Evolutionary conservation across 2,113 vertebrate genomes (phyloP).

Genomic region (Isichthys henryi): DNA sequence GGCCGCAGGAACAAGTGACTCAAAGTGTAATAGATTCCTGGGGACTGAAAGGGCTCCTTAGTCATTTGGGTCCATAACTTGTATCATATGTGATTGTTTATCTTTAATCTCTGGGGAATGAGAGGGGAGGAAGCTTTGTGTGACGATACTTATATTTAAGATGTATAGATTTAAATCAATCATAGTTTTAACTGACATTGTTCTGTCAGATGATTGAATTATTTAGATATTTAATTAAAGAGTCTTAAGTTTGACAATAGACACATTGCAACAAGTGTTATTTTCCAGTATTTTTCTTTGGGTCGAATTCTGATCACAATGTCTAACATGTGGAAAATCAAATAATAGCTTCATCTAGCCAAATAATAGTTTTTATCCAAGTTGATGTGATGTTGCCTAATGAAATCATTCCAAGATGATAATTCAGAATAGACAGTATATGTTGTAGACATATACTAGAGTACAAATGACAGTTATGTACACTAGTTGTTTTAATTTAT

Average conservation of each 20-base stretch:
- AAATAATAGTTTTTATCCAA: neutral
- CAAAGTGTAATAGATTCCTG: conserved; percentile 11
- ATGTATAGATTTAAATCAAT: neutral
- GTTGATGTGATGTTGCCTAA: neutral
- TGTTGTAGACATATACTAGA: neutral
- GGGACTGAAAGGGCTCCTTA: neutral
- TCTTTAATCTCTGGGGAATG: neutral
- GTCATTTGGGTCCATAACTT: conserved; percentile 5
- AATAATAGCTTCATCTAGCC: no score
- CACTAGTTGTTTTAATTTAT: neutral
- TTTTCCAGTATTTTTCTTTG: neutral
- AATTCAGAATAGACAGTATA: neutral
- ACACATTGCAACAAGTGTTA: neutral
- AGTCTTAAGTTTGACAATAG: neutral
- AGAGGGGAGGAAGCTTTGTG: neutral
- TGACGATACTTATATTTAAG: neutral
- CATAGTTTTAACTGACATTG: neutral
- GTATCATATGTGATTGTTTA: neutral
- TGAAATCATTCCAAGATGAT: neutral
- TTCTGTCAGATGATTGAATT: neutral
- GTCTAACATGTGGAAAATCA: neutral
- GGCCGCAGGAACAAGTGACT: neutral
- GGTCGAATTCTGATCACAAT: neutral
- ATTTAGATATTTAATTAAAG: neutral
- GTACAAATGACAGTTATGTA: neutral